phyloP scores from a whole-genome alignment of 30 jellyfish, hydroid and myxozoan genomes.

The Euphysa ruthae region DNA sequence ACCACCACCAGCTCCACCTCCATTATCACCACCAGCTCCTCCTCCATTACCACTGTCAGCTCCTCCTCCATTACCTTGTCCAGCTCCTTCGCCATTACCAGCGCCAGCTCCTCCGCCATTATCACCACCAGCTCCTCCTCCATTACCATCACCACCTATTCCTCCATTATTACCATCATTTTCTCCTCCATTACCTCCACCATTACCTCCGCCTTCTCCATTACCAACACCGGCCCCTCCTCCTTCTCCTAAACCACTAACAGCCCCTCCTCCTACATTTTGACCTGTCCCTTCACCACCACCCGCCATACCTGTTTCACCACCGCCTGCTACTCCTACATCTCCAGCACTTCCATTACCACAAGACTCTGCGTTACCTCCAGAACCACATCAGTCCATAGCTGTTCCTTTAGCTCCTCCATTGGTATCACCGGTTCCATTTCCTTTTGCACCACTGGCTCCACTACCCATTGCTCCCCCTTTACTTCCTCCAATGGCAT shows the following conservation, averaged over 20 bases:
- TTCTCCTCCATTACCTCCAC: neutral
- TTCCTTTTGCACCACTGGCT: constrained; percentile 14
- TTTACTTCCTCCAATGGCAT: neutral
- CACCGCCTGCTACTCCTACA: constrained; percentile 21
- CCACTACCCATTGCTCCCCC: constrained; percentile 9
- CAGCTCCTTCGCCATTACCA: constrained; percentile 32
- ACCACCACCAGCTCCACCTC: constrained; percentile 36
- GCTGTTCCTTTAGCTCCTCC: constrained; percentile 35
- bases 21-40: constrained; percentile 16
- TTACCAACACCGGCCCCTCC: constrained; percentile 20
- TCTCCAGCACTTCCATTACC: constrained; percentile 25
- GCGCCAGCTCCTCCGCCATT: constrained; percentile 33
- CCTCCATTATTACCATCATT: neutral
- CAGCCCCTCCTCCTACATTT: constrained; percentile 28
- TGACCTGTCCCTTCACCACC: constrained; percentile 13
- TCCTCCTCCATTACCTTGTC: constrained; percentile 25
- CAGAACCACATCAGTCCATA: constrained; percentile 35
- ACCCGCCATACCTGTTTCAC: constrained; percentile 32
- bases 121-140: constrained; percentile 16
- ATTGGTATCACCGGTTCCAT: constrained; percentile 18
- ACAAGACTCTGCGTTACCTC: constrained; percentile 9
- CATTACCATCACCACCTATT: neutral
- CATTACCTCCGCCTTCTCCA: constrained; percentile 24
- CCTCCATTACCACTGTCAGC: constrained; percentile 23
- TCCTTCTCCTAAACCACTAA: constrained; percentile 32